These are phyloP conservation scores for Exephanes ischioxanthus DNA, from an alignment of 2,888 invertebrate species.

Conservation along the genomic window DNA sequence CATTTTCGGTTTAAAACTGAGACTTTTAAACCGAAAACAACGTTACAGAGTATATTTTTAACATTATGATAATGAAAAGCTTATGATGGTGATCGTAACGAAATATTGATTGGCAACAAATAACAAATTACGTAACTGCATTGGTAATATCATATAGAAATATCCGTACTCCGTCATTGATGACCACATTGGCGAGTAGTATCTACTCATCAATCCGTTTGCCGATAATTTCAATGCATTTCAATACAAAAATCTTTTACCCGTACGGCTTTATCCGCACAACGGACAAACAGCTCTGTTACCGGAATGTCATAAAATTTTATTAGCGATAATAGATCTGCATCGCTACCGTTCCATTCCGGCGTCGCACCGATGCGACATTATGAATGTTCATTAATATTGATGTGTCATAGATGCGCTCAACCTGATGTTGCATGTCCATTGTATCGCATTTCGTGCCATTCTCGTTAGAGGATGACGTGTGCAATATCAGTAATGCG, in stretches of 20 bases:
- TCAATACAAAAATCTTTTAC: background rate
- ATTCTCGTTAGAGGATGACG: background rate
- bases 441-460: slow-evolving; percentile 4
- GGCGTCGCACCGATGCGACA: background rate
- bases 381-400: slow-evolving; percentile 17
- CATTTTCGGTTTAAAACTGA: too few species aligned
- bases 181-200: too few species aligned
- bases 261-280: background rate
- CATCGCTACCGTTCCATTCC: background rate
- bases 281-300: background rate
- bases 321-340: slow-evolving; percentile 13
- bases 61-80: too few species aligned
- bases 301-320: background rate
- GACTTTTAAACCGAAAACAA: too few species aligned
- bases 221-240: background rate
- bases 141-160: background rate
- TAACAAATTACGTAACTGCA: background rate
- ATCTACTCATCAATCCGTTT: background rate
- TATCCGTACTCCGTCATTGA: background rate
- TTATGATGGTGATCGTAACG: background rate
- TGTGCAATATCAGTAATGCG: background rate
- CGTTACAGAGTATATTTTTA: background rate
- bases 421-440: background rate
- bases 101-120: background rate
- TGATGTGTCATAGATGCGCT: slow-evolving; percentile 1